Conservation (phyloP, 2,113 vertebrate genomes). For the Mastomys natalensis region DNA sequence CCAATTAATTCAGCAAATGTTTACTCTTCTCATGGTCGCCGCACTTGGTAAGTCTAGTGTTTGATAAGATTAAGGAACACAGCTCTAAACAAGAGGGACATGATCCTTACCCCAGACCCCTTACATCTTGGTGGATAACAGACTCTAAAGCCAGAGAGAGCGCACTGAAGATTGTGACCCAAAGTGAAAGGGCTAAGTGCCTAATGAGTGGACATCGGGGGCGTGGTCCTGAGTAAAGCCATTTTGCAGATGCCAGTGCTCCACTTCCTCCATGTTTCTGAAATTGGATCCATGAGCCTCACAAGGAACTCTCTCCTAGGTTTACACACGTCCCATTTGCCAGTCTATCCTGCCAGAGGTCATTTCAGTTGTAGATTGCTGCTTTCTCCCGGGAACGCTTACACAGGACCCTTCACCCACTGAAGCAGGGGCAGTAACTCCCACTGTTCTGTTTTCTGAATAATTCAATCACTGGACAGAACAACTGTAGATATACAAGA, state of each 20-base stretch:
- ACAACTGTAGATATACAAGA: neutral
- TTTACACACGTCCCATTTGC: neutral
- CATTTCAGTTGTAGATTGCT: neutral
- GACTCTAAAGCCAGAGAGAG: neutral
- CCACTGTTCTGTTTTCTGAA: slow-evolving; percentile 1
- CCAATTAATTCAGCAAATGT: slow-evolving; percentile 54
- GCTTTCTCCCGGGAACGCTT: neutral
- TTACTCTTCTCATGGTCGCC: neutral
- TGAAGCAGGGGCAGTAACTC: neutral
- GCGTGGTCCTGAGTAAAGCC: neutral
- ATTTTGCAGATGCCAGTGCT: neutral
- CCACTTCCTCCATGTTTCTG: neutral
- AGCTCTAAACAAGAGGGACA: neutral
- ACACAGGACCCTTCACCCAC: too few relatives aligned
- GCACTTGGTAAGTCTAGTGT: neutral
- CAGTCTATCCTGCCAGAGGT: neutral
- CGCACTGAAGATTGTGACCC: too few relatives aligned
- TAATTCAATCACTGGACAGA: neutral
- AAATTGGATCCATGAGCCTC: neutral
- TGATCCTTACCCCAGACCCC: neutral
- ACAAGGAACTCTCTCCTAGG: neutral
- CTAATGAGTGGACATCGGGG: neutral
- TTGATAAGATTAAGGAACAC: neutral
- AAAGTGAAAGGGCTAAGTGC: neutral
- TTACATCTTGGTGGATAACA: slow-evolving; percentile 30